Evolutionary conservation across 2,888 invertebrate species (phyloP), one percentile per base, ranked within the genome.

Genomic region (Acanthoscelides obtectus): DNA sequence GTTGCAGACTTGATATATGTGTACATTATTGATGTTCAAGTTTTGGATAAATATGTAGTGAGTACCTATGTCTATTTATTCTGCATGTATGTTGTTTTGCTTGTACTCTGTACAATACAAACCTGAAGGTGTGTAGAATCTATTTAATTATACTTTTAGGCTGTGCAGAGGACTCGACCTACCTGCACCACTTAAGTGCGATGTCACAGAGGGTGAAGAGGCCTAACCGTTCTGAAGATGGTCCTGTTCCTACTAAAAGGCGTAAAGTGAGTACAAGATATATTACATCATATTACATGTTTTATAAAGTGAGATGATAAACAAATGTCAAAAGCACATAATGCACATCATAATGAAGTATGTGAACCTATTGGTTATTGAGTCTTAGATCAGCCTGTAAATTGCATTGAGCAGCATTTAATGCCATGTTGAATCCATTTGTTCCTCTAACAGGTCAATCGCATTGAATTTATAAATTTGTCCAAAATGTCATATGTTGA

Each of bases 131-230:
- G 17, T 1, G 17, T 45, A 45, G 45, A 12, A 45, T 12, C 6
- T 3, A 25, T 25, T 25, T 45, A 21, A 68, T 74, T 20, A 20
- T n/a, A 66, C 19, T 82, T 83, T 80, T 79, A 85, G 85, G 85
- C 82, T 82, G 82, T 80, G 81, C 81, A 83, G 83, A 80, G 78
- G 78, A 77, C 69, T 78, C 72, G 78, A 69, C 74, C 78, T 82
- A 78, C 81, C 80, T 81, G 85, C 84, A 83, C 84, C 78, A 81
- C 80, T 79, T 79, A 81, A 83, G 85, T 85, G 85, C 84, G 80
- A 92, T 92, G 92, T 92, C 92, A 89, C 92, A 92, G 89, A 90
- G 92, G 89, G 91, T 89, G 85, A 92, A 92, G 87, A 89, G 92
- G 89, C 89, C 91, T 86, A 91, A 90, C 87, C 90, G 90, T 86